Evolutionary conservation across 1,140 invertebrate genomes (phyloP).

Genomic region (Hermetia illucens): DNA sequence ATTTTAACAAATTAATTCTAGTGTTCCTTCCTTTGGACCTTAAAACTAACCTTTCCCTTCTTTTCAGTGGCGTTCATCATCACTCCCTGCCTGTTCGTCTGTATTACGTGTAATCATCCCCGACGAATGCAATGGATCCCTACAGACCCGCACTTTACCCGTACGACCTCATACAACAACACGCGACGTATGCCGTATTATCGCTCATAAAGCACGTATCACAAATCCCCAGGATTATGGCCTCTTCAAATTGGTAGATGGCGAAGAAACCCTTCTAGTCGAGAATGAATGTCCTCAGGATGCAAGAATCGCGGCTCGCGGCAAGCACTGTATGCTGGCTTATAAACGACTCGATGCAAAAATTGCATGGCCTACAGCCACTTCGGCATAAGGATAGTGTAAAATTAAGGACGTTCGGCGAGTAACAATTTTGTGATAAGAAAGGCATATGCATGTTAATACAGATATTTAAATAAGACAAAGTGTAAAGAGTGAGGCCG

Average conservation of each 20-base stretch:
- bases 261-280: conserved; percentile 76
- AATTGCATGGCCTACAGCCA: conserved; percentile 78
- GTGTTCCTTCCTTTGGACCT: conserved; percentile 3
- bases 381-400: conserved; percentile 7
- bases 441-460: too few relatives aligned
- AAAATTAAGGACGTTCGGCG: too few relatives aligned
- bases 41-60: too few relatives aligned
- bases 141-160: conserved; percentile 80
- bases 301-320: conserved; percentile 50
- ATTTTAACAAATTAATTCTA: not conserved
- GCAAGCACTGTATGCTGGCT: conserved; percentile 76
- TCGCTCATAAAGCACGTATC: conserved; percentile 82
- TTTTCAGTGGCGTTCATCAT: conserved; percentile 34
- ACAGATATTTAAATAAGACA: too few relatives aligned
- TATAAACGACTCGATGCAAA: conserved; percentile 92
- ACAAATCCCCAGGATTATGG: conserved; percentile 94
- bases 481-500: too few relatives aligned
- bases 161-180: conserved; percentile 84
- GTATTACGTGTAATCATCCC: conserved; percentile 82
- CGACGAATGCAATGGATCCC: conserved; percentile 79
- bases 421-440: too few relatives aligned
- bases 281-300: conserved; percentile 86
- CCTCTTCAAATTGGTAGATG: conserved; percentile 78
- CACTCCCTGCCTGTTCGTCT: conserved; percentile 35
- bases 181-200: conserved; percentile 79